Conservation (phyloP, 2,888 invertebrate species). For the Aporophyla lueneburgensis region DNA sequence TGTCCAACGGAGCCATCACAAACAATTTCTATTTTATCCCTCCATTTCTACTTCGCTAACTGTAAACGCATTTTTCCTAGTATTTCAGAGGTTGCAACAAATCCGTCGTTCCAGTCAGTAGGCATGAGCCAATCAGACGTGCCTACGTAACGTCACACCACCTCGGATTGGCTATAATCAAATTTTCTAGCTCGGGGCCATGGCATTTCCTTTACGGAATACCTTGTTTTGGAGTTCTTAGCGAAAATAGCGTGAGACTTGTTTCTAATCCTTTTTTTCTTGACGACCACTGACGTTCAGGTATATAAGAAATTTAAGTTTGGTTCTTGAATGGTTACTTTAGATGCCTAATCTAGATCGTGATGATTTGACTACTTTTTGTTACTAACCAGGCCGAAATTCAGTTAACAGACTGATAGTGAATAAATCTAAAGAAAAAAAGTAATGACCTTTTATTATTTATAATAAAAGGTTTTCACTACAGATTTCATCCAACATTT, state of each 20-base stretch:
- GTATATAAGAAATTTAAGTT: no score
- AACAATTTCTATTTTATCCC: background rate
- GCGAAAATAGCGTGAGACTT: background rate
- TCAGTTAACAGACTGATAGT: background rate
- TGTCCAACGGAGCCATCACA: background rate
- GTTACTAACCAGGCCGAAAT: background rate
- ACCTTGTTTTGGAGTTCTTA: background rate
- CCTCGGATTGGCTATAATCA: conserved; percentile 49
- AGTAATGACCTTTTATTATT: background rate
- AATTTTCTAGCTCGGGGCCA: conserved; percentile 20
- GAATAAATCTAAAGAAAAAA: background rate
- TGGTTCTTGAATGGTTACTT: no score
- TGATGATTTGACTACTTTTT: background rate
- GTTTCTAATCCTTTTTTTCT: background rate
- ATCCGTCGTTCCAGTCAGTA: conserved; percentile 12
- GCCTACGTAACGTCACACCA: conserved; percentile 16
- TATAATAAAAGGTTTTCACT: background rate
- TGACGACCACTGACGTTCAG: no score
- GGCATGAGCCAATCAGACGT: conserved; percentile 31
- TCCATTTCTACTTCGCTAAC: conserved; percentile 3
- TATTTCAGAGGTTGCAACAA: background rate
- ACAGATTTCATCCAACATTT: background rate
- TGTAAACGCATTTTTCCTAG: background rate
- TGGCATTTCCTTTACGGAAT: conserved; percentile 7
- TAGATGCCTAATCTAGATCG: background rate